Percentiles rank a stretch among this genome's conserved stretches.
phyloP scores from a whole-genome alignment of 2,888 invertebrate species.

The Imbricaverruca yamaguchii region DNA sequence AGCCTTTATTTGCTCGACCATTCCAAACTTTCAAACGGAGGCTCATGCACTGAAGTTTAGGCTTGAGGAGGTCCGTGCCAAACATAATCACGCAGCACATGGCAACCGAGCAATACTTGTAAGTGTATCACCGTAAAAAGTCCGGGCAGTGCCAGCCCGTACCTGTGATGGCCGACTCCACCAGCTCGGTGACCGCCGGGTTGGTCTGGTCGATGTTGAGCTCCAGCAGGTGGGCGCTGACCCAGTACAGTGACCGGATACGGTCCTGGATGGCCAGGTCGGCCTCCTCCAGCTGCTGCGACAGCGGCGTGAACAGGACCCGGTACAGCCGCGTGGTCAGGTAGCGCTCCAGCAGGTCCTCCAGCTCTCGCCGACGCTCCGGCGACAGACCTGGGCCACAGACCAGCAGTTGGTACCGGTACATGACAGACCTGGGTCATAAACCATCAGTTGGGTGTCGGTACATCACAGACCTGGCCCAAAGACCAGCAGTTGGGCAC shows the following conservation, averaged over 20 bases:
- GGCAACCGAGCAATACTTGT: too few relatives aligned
- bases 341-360: conserved; percentile 90
- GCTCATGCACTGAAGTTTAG: too few relatives aligned
- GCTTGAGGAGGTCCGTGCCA: too few relatives aligned
- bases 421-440: too few relatives aligned
- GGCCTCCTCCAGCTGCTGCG: conserved; percentile 85
- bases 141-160: conserved; percentile 23
- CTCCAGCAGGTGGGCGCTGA: conserved; percentile 86
- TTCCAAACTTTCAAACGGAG: too few relatives aligned
- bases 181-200: conserved; percentile 72
- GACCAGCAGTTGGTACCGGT: not conserved
- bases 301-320: conserved; percentile 75
- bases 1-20: too few relatives aligned
- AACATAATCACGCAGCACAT: too few relatives aligned
- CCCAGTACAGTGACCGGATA: conserved; percentile 94
- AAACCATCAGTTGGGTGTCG: too few relatives aligned
- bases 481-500: too few relatives aligned
- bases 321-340: conserved; percentile 85
- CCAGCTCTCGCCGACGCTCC: conserved; percentile 69
- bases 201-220: conserved; percentile 81
- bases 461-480: too few relatives aligned
- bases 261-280: conserved; percentile 84
- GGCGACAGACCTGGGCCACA: conserved; percentile 49
- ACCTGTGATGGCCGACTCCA: conserved; percentile 92
- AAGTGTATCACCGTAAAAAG: too few relatives aligned